These are phyloP conservation scores for Tenebrio molitor DNA, from an alignment of 1,140 invertebrate species.

Conservation along the genomic window DNA sequence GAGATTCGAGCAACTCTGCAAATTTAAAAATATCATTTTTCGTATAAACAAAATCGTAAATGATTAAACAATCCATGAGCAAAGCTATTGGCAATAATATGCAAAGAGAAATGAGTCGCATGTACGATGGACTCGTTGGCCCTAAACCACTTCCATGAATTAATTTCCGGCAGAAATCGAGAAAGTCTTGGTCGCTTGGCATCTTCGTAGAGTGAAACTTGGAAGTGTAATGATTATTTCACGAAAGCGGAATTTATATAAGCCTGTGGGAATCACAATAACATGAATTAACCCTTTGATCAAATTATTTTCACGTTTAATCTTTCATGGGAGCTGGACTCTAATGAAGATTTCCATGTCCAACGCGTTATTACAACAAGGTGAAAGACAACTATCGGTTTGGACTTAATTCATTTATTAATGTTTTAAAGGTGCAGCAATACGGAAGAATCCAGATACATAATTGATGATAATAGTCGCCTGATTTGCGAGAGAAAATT, in stretches of 20 bases:
- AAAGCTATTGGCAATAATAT: neutral
- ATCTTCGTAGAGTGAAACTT: neutral
- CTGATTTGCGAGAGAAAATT: no score
- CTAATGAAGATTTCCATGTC: no score
- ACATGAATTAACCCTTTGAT: constrained; percentile 14
- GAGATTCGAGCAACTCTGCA: neutral
- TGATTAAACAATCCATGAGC: neutral
- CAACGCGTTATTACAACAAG: no score
- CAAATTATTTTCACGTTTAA: constrained; percentile 20
- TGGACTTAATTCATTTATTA: no score
- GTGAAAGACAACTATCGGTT: no score
- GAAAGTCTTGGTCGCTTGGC: neutral
- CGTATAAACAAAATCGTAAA: neutral
- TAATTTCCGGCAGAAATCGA: neutral
- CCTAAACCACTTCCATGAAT: constrained; percentile 7
- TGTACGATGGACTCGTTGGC: neutral
- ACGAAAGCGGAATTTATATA: neutral
- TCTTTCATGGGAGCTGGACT: neutral
- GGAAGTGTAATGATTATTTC: neutral
- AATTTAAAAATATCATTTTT: neutral
- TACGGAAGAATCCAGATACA: neutral
- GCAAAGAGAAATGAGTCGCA: neutral
- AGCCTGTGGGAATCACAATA: constrained; percentile 1
- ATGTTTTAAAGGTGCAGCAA: no score
- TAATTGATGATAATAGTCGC: constrained; percentile 17